phyloP scores from a whole-genome alignment of 2,113 vertebrate species.

The Mionectes macconnelli region DNA sequence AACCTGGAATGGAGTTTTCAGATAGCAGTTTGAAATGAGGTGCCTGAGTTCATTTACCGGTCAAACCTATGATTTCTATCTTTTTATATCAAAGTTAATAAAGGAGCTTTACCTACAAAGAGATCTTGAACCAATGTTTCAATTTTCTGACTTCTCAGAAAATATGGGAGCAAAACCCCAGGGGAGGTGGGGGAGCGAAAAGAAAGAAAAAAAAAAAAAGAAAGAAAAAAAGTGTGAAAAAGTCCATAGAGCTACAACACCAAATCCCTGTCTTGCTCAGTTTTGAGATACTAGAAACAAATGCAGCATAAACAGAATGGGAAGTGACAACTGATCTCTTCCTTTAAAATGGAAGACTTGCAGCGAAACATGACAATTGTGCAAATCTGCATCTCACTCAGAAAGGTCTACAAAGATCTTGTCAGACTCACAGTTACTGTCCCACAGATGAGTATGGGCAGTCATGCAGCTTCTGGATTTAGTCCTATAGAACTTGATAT shows the following conservation, averaged over 20 bases:
- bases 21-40: not conserved
- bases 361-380: not conserved
- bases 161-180: not conserved
- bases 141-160: not conserved
- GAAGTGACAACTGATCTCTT: not conserved
- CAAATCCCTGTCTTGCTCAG: not conserved
- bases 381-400: not conserved
- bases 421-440: not conserved
- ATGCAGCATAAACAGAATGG: not conserved
- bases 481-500: not conserved
- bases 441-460: not conserved
- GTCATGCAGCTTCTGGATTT: not conserved
- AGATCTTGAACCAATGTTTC: not conserved
- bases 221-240: not conserved
- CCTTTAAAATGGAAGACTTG: not conserved
- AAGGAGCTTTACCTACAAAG: not conserved
- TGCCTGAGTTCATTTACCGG: not conserved
- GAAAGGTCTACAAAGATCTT: not conserved
- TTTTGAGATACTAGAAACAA: not conserved
- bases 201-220: too few relatives aligned
- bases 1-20: not conserved
- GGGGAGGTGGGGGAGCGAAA: accelerated
- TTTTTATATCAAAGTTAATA: not conserved
- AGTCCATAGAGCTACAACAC: not conserved
- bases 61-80: not conserved